These are phyloP conservation scores for Halictus ligatus DNA, from an alignment of 2,888 invertebrate genomes.

Conservation along the genomic window DNA sequence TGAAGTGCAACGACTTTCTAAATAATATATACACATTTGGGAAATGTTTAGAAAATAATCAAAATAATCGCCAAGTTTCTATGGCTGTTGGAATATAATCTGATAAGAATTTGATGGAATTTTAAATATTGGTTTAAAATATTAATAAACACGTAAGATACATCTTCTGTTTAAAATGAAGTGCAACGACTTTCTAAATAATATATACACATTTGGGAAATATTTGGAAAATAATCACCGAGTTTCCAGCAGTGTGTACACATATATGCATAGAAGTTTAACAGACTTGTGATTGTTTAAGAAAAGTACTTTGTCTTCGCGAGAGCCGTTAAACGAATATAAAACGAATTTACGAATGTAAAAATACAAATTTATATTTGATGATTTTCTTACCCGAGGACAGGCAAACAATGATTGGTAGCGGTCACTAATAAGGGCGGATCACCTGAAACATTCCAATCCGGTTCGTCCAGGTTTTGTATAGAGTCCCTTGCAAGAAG, in stretches of 20 bases:
- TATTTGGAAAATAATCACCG: neutral
- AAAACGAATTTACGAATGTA: too few relatives aligned
- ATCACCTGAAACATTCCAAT: slow-evolving; percentile 82
- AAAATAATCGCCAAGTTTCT: neutral
- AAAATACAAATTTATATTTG: neutral
- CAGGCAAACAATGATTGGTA: slow-evolving; percentile 77
- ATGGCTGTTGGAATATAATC: neutral
- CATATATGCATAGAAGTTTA: neutral
- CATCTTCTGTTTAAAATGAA: neutral
- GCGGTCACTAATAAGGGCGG: slow-evolving; percentile 82
- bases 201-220: neutral
- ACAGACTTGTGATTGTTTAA: neutral
- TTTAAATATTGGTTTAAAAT: neutral
- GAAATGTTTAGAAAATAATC: neutral
- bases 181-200: neutral
- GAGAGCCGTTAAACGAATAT: neutral
- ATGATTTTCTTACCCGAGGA: slow-evolving; percentile 74
- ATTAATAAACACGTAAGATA: neutral
- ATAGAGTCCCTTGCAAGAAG: slow-evolving; percentile 72
- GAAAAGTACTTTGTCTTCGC: neutral
- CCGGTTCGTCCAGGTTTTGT: slow-evolving; percentile 80
- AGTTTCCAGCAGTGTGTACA: neutral
- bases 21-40: neutral
- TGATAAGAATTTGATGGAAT: neutral
- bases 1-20: neutral